Conservation (phyloP, 1,140 invertebrate genomes). For the Acromyrmex heyeri region DNA sequence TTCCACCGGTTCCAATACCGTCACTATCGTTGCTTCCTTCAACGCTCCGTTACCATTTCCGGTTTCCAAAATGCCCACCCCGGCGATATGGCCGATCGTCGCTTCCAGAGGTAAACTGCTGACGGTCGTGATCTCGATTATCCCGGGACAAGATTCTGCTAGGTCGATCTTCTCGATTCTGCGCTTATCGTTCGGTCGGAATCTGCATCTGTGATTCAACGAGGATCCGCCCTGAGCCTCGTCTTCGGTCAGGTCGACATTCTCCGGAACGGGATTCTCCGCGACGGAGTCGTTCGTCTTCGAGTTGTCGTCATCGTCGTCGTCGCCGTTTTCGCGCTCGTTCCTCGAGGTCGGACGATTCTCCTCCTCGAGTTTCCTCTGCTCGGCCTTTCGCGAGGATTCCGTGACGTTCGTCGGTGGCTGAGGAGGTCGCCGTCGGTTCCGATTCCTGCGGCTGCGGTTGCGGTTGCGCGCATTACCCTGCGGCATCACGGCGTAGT, state of each 20-base stretch:
- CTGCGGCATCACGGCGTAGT: slow-evolving; percentile 77
- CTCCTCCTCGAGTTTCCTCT: slow-evolving; percentile 8
- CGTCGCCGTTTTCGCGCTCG: slow-evolving; percentile 1
- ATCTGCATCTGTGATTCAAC: background rate
- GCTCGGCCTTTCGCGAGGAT: background rate
- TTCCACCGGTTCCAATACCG: slow-evolving; percentile 80
- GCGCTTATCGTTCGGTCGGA: slow-evolving; percentile 52
- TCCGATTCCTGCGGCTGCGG: slow-evolving; percentile 77
- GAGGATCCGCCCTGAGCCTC: background rate
- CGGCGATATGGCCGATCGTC: slow-evolving; percentile 78
- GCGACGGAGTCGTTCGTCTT: slow-evolving; percentile 47
- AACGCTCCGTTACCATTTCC: slow-evolving; percentile 27
- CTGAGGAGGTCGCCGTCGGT: slow-evolving; percentile 60
- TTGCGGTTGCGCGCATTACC: slow-evolving; percentile 72
- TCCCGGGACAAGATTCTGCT: slow-evolving; percentile 35
- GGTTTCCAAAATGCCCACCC: slow-evolving; percentile 81
- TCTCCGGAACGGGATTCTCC: background rate
- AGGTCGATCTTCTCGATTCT: slow-evolving; percentile 76
- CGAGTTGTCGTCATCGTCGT: background rate
- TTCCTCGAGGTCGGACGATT: slow-evolving; percentile 31
- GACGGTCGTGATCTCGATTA: slow-evolving; percentile 81
- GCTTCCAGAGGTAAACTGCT: slow-evolving; percentile 79
- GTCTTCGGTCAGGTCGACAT: background rate
- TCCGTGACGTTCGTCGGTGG: slow-evolving; percentile 2
- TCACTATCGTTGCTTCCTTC: slow-evolving; percentile 65